Evolutionary conservation across 2,888 invertebrate species (phyloP).

Genomic region (Daptonema setosum): DNA sequence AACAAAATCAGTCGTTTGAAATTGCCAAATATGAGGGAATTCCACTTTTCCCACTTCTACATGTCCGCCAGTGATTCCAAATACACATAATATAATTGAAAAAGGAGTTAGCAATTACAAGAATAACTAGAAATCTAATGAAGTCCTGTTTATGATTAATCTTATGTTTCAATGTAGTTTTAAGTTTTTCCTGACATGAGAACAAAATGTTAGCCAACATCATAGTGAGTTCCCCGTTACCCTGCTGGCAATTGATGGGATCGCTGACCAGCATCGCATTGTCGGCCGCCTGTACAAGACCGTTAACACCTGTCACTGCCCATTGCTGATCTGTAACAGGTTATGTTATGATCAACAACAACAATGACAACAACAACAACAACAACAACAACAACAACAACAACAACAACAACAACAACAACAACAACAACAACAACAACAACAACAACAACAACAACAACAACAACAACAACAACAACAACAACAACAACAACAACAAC

Average conservation of each 20-base stretch:
- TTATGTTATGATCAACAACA: not conserved
- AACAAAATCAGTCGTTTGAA: too few relatives aligned
- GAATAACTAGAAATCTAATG: too few relatives aligned
- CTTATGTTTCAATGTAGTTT: too few relatives aligned
- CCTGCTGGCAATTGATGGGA: constrained; percentile 19
- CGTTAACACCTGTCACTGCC: constrained; percentile 14
- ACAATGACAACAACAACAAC: not conserved
- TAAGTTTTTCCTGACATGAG: too few relatives aligned
- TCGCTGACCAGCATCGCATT: constrained; percentile 18
- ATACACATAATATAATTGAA: too few relatives aligned
- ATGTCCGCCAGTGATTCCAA: too few relatives aligned
- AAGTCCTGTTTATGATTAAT: too few relatives aligned
- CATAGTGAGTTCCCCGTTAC: constrained; percentile 16
- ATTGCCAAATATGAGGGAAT: too few relatives aligned
- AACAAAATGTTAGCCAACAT: too few relatives aligned
- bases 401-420: not conserved
- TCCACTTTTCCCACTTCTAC: too few relatives aligned
- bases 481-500: not conserved
- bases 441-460: not conserved
- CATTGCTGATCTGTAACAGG: constrained; percentile 5
- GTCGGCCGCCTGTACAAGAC: constrained; percentile 10
- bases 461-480: not conserved
- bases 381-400: not conserved
- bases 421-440: not conserved
- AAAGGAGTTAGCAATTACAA: too few relatives aligned